Evolutionary conservation across 92 coral and sea anemone species (phyloP).

Genomic region (Heliopora coerulea): DNA sequence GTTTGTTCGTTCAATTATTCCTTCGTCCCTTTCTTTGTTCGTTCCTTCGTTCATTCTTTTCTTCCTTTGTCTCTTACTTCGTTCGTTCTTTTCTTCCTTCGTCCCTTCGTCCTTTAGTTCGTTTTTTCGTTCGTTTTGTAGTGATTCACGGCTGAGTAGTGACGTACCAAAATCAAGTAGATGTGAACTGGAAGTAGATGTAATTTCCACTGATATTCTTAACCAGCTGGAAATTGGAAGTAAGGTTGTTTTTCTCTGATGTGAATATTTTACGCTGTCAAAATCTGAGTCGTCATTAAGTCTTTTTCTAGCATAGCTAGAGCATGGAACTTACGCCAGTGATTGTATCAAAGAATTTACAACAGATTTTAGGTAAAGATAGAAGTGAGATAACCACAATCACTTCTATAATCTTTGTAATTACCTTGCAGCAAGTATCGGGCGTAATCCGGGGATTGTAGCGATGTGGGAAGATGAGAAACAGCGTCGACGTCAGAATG

Average conservation of each 20-base stretch:
- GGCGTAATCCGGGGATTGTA: constrained; percentile 84
- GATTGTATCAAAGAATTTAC: too few species aligned
- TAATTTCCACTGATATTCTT: constrained; percentile 70
- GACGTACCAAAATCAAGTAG: constrained; percentile 72
- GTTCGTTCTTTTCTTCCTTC: too few species aligned
- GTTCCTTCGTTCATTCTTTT: too few species aligned
- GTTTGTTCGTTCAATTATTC: too few species aligned
- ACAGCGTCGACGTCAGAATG: constrained; percentile 69
- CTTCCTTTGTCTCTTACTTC: too few species aligned
- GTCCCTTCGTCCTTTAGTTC: not conserved
- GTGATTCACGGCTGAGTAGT: constrained; percentile 49
- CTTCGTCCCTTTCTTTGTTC: too few species aligned
- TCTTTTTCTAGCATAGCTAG: too few species aligned
- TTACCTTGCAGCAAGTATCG: constrained; percentile 64
- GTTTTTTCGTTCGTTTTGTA: constrained; percentile 1
- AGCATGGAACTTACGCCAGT: too few species aligned
- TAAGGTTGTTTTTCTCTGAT: not conserved
- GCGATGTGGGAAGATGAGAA: constrained; percentile 98
- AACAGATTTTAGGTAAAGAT: too few species aligned
- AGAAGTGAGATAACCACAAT: too few species aligned
- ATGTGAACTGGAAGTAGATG: constrained; percentile 92
- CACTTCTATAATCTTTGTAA: not conserved
- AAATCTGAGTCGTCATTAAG: not conserved
- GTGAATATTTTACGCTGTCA: not conserved
- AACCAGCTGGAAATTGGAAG: constrained; percentile 83